Conservation (phyloP, 2,113 vertebrate genomes). For the Chaetops frenatus region DNA sequence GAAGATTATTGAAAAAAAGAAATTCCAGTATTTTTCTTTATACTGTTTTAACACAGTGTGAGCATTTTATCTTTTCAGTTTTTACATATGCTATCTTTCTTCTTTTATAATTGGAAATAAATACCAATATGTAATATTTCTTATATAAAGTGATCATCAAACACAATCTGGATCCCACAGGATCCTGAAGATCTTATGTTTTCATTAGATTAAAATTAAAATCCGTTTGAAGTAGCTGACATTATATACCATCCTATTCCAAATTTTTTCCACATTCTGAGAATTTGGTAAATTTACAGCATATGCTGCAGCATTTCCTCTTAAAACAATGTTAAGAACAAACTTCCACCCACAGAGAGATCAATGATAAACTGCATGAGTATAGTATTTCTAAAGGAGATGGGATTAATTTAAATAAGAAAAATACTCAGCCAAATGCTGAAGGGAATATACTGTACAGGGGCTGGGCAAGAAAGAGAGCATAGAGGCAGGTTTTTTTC, state of each 20-base stretch:
- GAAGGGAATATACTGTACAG: not conserved
- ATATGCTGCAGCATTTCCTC: not conserved
- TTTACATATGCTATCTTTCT: not conserved
- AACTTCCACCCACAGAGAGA: not conserved
- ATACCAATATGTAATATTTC: not conserved
- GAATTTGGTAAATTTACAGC: not conserved
- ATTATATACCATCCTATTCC: not conserved
- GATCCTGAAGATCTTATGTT: not conserved
- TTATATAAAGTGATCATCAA: not conserved
- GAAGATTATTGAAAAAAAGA: not conserved
- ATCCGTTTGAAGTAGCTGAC: not conserved
- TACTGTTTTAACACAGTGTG: not conserved
- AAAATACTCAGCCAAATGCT: not conserved
- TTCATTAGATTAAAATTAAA: not conserved
- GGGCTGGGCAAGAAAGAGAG: not conserved
- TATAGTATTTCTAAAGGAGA: not conserved
- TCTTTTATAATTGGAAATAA: not conserved
- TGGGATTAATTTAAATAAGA: not conserved
- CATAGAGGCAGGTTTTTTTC: rapidly evolving
- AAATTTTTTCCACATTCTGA: not conserved
- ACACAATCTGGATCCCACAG: not conserved
- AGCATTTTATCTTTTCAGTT: not conserved
- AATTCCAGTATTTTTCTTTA: not conserved
- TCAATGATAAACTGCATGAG: not conserved
- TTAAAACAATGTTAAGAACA: not conserved